These are phyloP conservation scores for Streblospio benedicti DNA, from an alignment of 1,140 invertebrate species.

Conservation along the genomic window DNA sequence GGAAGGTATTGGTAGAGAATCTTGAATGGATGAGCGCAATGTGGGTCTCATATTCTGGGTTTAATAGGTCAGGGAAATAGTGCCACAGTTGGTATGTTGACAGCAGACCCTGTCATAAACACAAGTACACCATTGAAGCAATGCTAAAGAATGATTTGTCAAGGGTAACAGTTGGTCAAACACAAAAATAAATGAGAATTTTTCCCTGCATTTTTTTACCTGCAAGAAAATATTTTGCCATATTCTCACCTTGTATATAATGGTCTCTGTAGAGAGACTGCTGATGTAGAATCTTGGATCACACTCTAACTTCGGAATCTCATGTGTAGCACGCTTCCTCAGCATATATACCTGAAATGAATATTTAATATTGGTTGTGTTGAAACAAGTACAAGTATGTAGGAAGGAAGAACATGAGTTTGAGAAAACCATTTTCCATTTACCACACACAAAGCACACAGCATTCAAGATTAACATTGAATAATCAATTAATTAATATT, in stretches of 20 bases:
- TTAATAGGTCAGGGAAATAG: conserved; percentile 64
- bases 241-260: conserved; percentile 88
- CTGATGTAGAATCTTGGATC: conserved; percentile 91
- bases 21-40: conserved; percentile 90
- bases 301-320: conserved; percentile 64
- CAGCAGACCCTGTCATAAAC: conserved; percentile 64
- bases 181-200: too few species aligned
- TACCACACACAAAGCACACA: too few species aligned
- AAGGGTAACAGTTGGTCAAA: too few species aligned
- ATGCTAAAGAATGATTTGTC: too few species aligned
- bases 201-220: too few species aligned
- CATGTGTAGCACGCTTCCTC: conserved; percentile 84
- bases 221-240: too few species aligned
- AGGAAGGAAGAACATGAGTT: too few species aligned
- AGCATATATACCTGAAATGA: conserved; percentile 71
- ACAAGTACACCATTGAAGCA: too few species aligned
- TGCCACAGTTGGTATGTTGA: conserved; percentile 91
- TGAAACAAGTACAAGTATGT: too few species aligned
- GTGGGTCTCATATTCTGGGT: conserved; percentile 83
- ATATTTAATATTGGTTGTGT: conserved; percentile 17
- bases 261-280: conserved; percentile 75
- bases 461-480: too few species aligned
- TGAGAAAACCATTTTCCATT: too few species aligned
- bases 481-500: too few species aligned
- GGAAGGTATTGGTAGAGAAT: conserved; percentile 98